Evolutionary conservation across 1,140 invertebrate species (phyloP).

Genomic region (Tigriopus japonicus): DNA sequence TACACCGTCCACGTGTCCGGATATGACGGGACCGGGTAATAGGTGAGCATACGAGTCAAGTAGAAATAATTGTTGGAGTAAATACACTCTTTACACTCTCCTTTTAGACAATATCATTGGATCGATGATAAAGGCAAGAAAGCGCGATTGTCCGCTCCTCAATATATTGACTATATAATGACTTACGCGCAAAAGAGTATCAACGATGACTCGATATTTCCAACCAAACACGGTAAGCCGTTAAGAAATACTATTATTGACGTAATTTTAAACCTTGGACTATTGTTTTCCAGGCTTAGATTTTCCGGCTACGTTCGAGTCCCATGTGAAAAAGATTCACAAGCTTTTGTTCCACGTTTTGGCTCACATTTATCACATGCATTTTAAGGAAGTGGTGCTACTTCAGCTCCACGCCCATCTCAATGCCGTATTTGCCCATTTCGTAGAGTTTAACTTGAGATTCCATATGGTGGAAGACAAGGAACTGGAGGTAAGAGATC

Average conservation of each 20-base stretch:
- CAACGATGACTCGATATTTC: conserved; percentile 89
- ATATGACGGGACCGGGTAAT: conserved; percentile 83
- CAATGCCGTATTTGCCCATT: conserved; percentile 79
- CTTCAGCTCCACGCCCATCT: conserved; percentile 64
- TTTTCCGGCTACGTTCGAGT: conserved; percentile 84
- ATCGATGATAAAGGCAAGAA: conserved; percentile 97
- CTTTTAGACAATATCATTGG: conserved; percentile 38
- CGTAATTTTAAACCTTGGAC: too few species aligned
- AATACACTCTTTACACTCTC: too few species aligned
- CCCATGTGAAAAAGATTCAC: conserved; percentile 85
- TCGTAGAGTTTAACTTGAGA: conserved; percentile 60
- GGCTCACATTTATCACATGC: conserved; percentile 91
- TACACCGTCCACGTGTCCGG: conserved; percentile 73
- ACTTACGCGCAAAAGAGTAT: conserved; percentile 91
- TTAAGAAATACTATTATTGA: neutral
- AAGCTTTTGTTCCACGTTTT: conserved; percentile 90
- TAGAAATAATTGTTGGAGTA: too few species aligned
- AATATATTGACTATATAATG: conserved; percentile 98
- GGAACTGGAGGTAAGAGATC: conserved; percentile 59
- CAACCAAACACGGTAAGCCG: conserved; percentile 48
- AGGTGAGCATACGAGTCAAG: too few species aligned
- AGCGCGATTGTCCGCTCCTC: conserved; percentile 80
- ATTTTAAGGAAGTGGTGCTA: conserved; percentile 80
- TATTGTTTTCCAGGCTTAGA: conserved; percentile 52
- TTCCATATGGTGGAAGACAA: conserved; percentile 84